Base-by-base conservation (phyloP, 2,797 vertebrate species). In the Hirundo rustica region DNA sequence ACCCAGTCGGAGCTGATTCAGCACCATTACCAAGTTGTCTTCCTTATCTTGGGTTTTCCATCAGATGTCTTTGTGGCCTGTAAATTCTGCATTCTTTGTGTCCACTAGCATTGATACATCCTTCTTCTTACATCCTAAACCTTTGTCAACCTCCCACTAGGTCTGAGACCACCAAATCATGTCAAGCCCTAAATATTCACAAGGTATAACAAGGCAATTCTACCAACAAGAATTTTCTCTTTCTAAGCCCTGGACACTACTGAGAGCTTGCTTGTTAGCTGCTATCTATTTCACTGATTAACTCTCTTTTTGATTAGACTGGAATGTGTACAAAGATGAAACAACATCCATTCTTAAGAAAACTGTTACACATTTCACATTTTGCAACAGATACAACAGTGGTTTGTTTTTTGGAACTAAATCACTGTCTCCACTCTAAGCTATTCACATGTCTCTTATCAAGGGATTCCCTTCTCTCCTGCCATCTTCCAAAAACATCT, bases 401-500 rank as follows among this genome's bases (percentile, higher is more conserved):
- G 3, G 9, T 9, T 53, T 38, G 30, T 40, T 58, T 57, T 26
- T 44, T 44, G 84, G 25, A 9, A 6, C 6, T 42, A 47, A 13
- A 11, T 57, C 0, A 1, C 8, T 16, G 25, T 54, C 13, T 55
- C 19, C 5, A 0, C 10, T 13, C 36, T 29, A 6, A 29, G 15
- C 2, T 2, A 29, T 32, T 64, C 21, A 50, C 7, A 3, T 26
- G 42, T 23, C 22, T 55, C 12, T 55, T 34, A 8, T 32, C 34
- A 48, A 44, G 26, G 36, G 12, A 13, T 77, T 67, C 16, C 42
- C 10, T 79, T 61, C 30, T 53, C 13, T 53, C 9, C 10, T 7
- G 1, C 21, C 1, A 0, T 29, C 26, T 61, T 74, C 9, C 0
- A 0, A 36, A 78, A 62, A 16, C 51, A 36, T 7, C 11, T 18